A percentile compares a stretch with the other conserved stretches of the same genome.
Evolutionary conservation across 2,113 vertebrate species (phyloP).

Genomic region (Hippotragus niger): DNA sequence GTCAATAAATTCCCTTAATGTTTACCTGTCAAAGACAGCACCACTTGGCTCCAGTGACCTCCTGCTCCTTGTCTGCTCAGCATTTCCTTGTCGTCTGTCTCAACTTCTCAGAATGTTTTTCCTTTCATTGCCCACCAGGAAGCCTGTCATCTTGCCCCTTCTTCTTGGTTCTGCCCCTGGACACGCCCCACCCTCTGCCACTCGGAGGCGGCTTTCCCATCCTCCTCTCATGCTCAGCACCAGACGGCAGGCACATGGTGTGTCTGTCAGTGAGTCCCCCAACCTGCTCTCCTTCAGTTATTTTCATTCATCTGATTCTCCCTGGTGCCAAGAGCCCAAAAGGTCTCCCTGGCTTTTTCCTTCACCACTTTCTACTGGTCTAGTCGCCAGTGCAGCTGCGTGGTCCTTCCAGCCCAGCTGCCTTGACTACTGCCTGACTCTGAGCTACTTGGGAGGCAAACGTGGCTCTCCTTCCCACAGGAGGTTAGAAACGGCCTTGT

Average conservation of each 20-base stretch:
- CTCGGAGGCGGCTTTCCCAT: accelerated
- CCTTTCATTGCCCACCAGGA: not conserved
- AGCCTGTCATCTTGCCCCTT: not conserved
- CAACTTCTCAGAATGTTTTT: not conserved
- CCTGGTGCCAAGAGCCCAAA: not conserved
- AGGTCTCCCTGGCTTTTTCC: not conserved
- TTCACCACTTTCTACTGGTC: not conserved
- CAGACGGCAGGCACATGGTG: not conserved
- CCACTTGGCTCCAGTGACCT: not conserved
- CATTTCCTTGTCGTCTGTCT: not conserved
- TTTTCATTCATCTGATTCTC: not conserved
- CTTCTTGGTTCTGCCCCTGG: not conserved
- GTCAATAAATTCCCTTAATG: not conserved
- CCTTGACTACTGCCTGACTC: not conserved
- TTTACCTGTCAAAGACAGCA: not conserved
- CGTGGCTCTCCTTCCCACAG: not conserved
- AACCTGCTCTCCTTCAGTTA: not conserved
- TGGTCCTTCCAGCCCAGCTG: no score
- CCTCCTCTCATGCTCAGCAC: not conserved
- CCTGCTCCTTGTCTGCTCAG: not conserved
- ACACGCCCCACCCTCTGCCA: not conserved
- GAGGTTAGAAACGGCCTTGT: not conserved
- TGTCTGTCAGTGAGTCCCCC: not conserved
- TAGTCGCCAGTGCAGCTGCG: accelerated
- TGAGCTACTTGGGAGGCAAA: not conserved